Evolutionary conservation across 1,140 invertebrate species (phyloP).

Genomic region (Schlechtendalia chinensis): DNA sequence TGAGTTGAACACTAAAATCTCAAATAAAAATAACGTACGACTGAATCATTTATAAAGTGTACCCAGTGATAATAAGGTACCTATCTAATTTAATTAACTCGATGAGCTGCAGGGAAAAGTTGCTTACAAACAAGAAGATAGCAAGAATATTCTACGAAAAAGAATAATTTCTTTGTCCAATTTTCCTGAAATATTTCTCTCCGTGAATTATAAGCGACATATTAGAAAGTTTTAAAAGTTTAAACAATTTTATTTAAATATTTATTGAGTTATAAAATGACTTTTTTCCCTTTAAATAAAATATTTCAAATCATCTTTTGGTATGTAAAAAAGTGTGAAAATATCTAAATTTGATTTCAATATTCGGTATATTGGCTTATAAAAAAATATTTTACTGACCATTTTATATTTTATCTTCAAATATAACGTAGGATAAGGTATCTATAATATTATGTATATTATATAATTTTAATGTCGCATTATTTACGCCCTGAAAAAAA

Average conservation of each 20-base stretch:
- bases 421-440: too few species aligned
- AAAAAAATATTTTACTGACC: too few species aligned
- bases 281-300: background rate
- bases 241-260: background rate
- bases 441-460: too few species aligned
- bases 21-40: background rate
- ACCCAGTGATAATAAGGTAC: background rate
- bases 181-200: background rate
- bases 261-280: background rate
- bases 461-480: too few species aligned
- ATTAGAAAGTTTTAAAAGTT: background rate
- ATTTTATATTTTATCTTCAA: too few species aligned
- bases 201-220: background rate
- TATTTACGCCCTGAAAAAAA: too few species aligned
- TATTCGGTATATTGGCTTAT: too few species aligned
- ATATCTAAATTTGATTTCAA: too few species aligned
- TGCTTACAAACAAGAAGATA: background rate
- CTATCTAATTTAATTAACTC: conserved; percentile 5
- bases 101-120: background rate
- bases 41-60: background rate
- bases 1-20: background rate
- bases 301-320: background rate
- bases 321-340: too few species aligned
- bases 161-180: background rate
- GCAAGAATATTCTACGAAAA: background rate